Conservation (phyloP, 2,113 vertebrate species). For the Psilopsiagon aurifrons region DNA sequence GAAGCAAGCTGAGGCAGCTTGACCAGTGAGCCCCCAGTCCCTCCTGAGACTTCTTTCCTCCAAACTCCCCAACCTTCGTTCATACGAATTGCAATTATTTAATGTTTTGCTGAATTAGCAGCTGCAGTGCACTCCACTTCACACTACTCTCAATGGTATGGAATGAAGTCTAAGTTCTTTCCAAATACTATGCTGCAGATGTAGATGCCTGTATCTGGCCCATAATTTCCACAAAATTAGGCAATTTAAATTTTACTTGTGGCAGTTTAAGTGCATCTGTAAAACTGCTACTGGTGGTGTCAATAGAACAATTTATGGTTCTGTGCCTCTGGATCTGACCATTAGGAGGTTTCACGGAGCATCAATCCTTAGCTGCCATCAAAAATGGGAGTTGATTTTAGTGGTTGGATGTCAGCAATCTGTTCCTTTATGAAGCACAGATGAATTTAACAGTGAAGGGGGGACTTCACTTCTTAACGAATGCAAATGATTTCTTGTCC, state of each 20-base stretch:
- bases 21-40: not conserved
- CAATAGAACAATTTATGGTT: slow-evolving; percentile 12
- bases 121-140: not conserved
- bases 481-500: not conserved
- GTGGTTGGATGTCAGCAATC: not conserved
- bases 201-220: not conserved
- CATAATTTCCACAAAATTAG: slow-evolving; percentile 33
- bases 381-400: slow-evolving; percentile 26
- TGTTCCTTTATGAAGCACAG: not conserved
- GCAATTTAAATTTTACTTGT: slow-evolving; percentile 29
- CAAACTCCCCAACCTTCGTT: not conserved
- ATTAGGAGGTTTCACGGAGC: not conserved
- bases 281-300: not conserved
- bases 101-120: not conserved
- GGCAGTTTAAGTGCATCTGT: not conserved
- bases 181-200: not conserved
- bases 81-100: not conserved
- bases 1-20: not conserved
- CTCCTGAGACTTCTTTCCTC: not conserved
- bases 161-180: not conserved
- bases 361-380: not conserved
- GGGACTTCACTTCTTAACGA: not conserved
- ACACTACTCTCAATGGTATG: not conserved
- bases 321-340: not conserved
- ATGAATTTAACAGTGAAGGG: slow-evolving; percentile 1